Evolutionary conservation across 2,113 vertebrate species (phyloP).

Genomic region (Syngnathoides biaculeatus): DNA sequence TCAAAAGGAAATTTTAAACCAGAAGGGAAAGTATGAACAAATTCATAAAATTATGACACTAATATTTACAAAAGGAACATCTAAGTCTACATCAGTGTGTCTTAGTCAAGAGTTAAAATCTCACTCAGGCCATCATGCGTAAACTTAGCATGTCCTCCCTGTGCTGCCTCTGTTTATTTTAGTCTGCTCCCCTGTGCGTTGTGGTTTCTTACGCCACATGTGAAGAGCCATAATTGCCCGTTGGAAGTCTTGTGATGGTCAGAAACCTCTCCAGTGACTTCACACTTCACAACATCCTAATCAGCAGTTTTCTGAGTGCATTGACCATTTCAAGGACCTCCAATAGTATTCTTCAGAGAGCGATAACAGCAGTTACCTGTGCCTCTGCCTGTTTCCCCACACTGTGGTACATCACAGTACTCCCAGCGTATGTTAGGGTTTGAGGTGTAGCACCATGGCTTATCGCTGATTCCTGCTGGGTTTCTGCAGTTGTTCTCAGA

Average conservation of each 20-base stretch:
- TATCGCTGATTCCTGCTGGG: slow-evolving; percentile 81
- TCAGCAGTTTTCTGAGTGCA: not conserved
- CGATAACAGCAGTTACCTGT: slow-evolving; percentile 27
- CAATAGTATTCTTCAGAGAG: not conserved
- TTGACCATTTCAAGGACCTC: not conserved
- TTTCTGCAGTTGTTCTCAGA: slow-evolving; percentile 85
- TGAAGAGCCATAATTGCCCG: no score
- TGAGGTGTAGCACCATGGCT: slow-evolving; percentile 86
- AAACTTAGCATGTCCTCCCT: no score
- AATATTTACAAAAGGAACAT: not conserved
- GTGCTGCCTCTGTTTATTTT: no score
- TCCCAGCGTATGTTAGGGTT: slow-evolving; percentile 82
- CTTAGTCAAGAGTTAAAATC: not conserved
- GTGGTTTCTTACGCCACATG: no score
- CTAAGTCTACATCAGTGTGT: not conserved
- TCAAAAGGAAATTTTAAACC: not conserved
- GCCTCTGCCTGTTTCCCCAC: slow-evolving; percentile 61
- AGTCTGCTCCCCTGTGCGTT: no score
- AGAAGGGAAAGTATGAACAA: not conserved
- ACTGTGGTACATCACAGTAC: slow-evolving; percentile 78
- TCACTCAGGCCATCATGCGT: no score
- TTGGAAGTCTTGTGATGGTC: no score
- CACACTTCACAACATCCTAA: not conserved
- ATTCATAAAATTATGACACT: not conserved
- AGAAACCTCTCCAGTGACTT: not conserved